Evolutionary conservation across 2,797 vertebrate species (phyloP), one percentile per base, ranked within the genome.

Genomic region (Dromococcyx pavoninus): DNA sequence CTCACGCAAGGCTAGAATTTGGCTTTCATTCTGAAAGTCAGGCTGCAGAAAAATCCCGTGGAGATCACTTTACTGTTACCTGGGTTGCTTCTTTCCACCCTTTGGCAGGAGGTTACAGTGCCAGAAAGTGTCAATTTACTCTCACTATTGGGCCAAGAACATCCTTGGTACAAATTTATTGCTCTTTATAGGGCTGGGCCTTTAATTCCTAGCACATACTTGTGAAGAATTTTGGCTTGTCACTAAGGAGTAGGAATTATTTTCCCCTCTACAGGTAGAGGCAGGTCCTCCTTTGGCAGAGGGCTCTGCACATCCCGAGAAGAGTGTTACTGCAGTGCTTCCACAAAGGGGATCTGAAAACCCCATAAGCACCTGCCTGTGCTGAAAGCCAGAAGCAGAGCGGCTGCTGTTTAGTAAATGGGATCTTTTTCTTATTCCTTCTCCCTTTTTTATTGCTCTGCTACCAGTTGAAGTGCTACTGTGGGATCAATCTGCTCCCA

Each of bases 141-240:
- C 87, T 83, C 13, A 0, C 76, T 85, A 1, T 54, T 90, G 89
- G 88, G 90, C 94, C 93, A 96, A 86, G 69, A 86, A 93, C 80
- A 92, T 91, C 96, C 88, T 61, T 93, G 80, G 91, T 93, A 94
- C 89, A 96, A 95, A 96, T 96, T 96, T 97, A 96, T 85, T 95
- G 90, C 88, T 96, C 32, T 96, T 95, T 95, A 94, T 94, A 95
- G 96, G 95, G 89, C 86, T 94, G 94, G 95, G 95, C 69, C 94
- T 93, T 95, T 94, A 96, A 91, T 94, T 96, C 94, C 78, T 85
- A 86, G 89, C 10, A 37, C 95, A 94, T 96, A 88, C 69, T 91
- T 87, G 89, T 75, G 95, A 96, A 94, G 95, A 96, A 96, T 96
- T 96, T 97, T 97, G 95, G 95, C 95, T 96, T 96, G 92, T 95